These are phyloP conservation scores for Sylvia atricapilla DNA, from an alignment of 2,113 vertebrate genomes.

Conservation along the genomic window DNA sequence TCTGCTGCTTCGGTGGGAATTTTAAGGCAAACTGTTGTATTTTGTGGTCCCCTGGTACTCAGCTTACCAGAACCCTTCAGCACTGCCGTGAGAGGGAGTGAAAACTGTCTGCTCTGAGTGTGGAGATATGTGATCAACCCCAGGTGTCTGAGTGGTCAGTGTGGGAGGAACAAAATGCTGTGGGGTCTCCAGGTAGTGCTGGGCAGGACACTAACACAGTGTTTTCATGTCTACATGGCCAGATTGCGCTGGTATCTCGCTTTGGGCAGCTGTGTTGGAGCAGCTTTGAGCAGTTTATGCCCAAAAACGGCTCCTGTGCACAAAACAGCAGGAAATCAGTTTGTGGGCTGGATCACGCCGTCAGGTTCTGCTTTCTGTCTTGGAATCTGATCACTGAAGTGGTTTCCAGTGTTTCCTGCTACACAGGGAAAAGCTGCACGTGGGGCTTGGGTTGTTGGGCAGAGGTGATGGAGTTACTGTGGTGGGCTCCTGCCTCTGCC, in stretches of 20 bases:
- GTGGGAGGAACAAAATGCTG: background rate
- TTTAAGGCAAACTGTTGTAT: background rate
- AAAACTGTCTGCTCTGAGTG: background rate
- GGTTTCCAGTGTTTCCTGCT: background rate
- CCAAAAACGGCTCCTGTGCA: background rate
- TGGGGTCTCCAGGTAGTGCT: background rate
- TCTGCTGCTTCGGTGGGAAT: background rate
- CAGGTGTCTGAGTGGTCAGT: background rate
- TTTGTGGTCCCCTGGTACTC: background rate
- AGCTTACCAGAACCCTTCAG: background rate
- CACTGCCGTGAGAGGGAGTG: accelerated
- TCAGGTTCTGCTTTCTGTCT: background rate
- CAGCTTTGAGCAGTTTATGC: background rate
- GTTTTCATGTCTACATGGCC: background rate
- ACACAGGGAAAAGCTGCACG: accelerated
- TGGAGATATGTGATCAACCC: background rate
- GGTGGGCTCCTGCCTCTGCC: background rate
- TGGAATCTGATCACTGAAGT: background rate
- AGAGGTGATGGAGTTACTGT: background rate
- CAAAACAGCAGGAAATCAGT: background rate
- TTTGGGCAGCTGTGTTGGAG: background rate
- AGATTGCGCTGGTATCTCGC: background rate
- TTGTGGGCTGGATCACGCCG: accelerated
- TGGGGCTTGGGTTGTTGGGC: background rate
- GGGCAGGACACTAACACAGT: background rate